phyloP scores from a whole-genome alignment of 2,888 invertebrate species.

The Hirudinaria manillensis region DNA sequence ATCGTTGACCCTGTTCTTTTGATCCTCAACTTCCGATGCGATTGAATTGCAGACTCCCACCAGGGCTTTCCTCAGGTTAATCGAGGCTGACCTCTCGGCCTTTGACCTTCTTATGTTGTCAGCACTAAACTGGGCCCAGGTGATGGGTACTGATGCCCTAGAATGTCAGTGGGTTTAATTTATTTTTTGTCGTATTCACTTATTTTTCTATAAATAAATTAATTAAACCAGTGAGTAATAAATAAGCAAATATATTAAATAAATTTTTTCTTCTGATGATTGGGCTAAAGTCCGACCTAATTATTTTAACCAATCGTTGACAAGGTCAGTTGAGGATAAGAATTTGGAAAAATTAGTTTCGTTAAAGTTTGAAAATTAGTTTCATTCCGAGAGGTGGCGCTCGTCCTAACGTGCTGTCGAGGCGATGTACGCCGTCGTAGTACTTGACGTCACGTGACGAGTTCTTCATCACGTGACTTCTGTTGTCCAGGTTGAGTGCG shows the following conservation, averaged over 20 bases:
- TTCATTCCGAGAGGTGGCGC: too few relatives aligned
- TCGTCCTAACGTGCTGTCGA: constrained; percentile 51
- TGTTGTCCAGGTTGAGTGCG: constrained; percentile 50
- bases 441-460: constrained; percentile 51
- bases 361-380: too few relatives aligned
- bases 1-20: constrained; percentile 54
- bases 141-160: constrained; percentile 53
- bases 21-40: constrained; percentile 53
- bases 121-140: constrained; percentile 54
- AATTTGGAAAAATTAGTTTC: too few relatives aligned
- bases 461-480: constrained; percentile 51
- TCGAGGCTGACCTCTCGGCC: constrained; percentile 52
- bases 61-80: constrained; percentile 45
- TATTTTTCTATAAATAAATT: too few relatives aligned
- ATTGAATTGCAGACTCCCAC: constrained; percentile 51
- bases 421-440: constrained; percentile 51
- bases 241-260: too few relatives aligned
- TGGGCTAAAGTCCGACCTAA: too few relatives aligned
- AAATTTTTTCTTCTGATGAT: too few relatives aligned
- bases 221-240: too few relatives aligned
- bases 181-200: not conserved
- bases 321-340: too few relatives aligned
- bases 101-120: constrained; percentile 54
- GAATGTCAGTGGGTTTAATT: too few relatives aligned
- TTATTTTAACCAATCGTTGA: too few relatives aligned